Base-by-base conservation (phyloP, 1,140 invertebrate genomes). In the Heliconius congener region DNA sequence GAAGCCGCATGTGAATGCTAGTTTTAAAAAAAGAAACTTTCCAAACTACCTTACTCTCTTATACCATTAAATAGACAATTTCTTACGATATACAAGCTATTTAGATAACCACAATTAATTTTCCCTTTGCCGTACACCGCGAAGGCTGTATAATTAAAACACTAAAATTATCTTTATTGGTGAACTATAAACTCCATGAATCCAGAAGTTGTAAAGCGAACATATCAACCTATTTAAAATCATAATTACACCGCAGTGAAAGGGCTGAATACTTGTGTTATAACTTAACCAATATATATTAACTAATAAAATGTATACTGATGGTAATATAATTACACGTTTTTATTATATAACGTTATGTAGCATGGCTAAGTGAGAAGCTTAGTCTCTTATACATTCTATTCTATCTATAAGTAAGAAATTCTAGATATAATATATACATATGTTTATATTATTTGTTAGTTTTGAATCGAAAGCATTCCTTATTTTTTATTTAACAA, bases 111-210 rank as follows among this genome's bases (percentile, higher is more conserved):
- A 66, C 60, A 66, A 66, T 66, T 66, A 66, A 66, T 66, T 66
- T 66, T 66, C 60, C 13, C 60, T 30, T 66, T 13, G 27, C 60
- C 16, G 0, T 9, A 66, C 23, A 66, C 60, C 60, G 60, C 60
- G 11, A 66, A 57, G n/a, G 60, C 23, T 66, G 60, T 66, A 30
- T 66, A 27, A 66, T 66, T 66, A 30, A 66, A 30, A 66, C 13
- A 66, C 23, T 66, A 66, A 66, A 66, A 66, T 66, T 27, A 66
- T 66, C 60, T 66, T 66, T 66, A 66, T 66, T 66, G n/a, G 11
- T 66, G 23, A 66, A 66, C 60, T 66, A 66, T 66, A 66, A 66
- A 30, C 1, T 4, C 55, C n/a, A 30, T 66, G 30, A 60, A 66
- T 9, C 27, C 23, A 27, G 55, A 57, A 16, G 60, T 5, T 66